These are phyloP conservation scores for Amiota mariae DNA, from an alignment of 2,888 invertebrate genomes.

Conservation along the genomic window DNA sequence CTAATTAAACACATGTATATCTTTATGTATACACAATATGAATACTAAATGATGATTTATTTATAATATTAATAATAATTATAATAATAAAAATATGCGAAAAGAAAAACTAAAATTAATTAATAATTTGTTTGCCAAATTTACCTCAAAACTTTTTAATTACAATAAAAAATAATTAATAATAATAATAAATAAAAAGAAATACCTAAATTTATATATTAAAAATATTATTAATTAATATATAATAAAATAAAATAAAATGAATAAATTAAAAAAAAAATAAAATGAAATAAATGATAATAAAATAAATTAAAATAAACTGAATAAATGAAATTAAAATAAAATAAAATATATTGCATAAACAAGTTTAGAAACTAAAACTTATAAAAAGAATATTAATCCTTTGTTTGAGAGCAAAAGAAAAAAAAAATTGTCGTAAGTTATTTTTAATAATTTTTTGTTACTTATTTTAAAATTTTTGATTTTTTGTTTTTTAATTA, in stretches of 20 bases:
- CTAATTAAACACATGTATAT: slow-evolving; percentile 32
- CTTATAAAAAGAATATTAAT: not conserved
- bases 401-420: not conserved
- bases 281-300: too few species aligned
- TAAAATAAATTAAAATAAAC: too few species aligned
- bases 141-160: slow-evolving; percentile 67
- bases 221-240: slow-evolving; percentile 30
- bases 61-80: too few species aligned
- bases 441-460: too few species aligned
- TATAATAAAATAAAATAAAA: slow-evolving; percentile 38
- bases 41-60: too few species aligned
- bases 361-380: too few species aligned
- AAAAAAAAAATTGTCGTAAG: not conserved
- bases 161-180: slow-evolving; percentile 41
- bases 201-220: slow-evolving; percentile 27
- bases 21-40: too few species aligned
- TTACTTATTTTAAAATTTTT: not conserved
- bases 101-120: slow-evolving; percentile 31
- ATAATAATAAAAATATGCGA: slow-evolving; percentile 33
- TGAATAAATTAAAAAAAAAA: too few species aligned
- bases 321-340: too few species aligned
- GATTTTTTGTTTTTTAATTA: too few species aligned
- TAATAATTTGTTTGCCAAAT: slow-evolving; percentile 71
- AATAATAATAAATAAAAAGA: slow-evolving; percentile 42
- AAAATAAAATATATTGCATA: too few species aligned